These are phyloP conservation scores for Micromussa lordhowensis DNA, from an alignment of 92 coral and sea anemone species.

Conservation along the genomic window DNA sequence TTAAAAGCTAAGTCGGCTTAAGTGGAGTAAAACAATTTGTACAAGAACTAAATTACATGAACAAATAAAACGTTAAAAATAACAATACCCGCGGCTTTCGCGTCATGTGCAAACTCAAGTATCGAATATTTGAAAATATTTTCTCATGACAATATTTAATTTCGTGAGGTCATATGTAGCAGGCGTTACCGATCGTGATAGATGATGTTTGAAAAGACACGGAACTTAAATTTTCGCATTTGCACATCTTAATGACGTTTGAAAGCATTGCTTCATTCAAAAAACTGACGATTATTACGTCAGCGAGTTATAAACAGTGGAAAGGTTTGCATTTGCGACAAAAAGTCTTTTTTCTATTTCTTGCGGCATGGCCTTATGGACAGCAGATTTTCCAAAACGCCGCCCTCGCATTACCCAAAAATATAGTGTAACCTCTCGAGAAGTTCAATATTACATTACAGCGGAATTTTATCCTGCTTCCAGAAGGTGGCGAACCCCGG, in stretches of 20 bases:
- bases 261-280: not conserved
- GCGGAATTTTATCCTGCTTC: not conserved
- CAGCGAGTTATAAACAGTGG: not conserved
- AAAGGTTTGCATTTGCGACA: not conserved
- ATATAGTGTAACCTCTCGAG: slow-evolving; percentile 17
- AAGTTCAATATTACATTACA: slow-evolving; percentile 21
- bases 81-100: not conserved
- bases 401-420: not conserved
- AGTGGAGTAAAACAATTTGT: not conserved
- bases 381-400: not conserved
- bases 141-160: not conserved
- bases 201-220: not conserved
- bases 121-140: not conserved
- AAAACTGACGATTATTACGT: not conserved
- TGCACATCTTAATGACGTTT: not conserved
- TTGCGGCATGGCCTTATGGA: not conserved
- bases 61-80: not conserved
- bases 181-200: not conserved
- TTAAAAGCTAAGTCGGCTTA: not conserved
- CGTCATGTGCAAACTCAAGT: not conserved
- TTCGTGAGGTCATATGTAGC: not conserved
- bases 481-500: not conserved
- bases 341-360: not conserved
- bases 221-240: not conserved
- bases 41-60: not conserved